Evolutionary conservation across 2,888 invertebrate species (phyloP).

Genomic region (Drepana falcataria): DNA sequence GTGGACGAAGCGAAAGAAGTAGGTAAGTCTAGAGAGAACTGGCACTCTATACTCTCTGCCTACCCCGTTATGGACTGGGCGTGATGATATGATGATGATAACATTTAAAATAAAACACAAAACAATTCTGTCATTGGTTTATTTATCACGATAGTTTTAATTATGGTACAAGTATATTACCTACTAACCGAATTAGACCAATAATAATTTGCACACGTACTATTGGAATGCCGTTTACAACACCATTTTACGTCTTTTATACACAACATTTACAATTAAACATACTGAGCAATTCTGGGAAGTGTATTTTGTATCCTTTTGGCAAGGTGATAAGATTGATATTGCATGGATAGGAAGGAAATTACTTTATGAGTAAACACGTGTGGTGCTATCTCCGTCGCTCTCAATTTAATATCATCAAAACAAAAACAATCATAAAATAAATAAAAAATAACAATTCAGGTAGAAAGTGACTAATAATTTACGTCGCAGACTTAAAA

Average conservation of each 20-base stretch:
- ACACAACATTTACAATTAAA: slow-evolving; percentile 13
- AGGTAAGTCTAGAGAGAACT: too few relatives aligned
- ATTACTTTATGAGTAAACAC: too few relatives aligned
- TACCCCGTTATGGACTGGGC: too few relatives aligned
- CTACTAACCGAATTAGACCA: slow-evolving; percentile 23
- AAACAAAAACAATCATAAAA: slow-evolving; percentile 8
- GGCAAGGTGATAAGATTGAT: background rate
- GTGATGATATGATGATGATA: too few relatives aligned
- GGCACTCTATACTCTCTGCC: too few relatives aligned
- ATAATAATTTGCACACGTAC: slow-evolving; percentile 9
- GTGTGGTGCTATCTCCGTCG: too few relatives aligned
- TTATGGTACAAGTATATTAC: too few relatives aligned
- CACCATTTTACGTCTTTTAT: slow-evolving; percentile 19
- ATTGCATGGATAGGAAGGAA: too few relatives aligned
- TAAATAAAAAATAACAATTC: slow-evolving; percentile 2
- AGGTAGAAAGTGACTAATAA: background rate
- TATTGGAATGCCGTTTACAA: slow-evolving; percentile 40
- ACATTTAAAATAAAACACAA: slow-evolving; percentile 9
- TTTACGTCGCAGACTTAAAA: background rate
- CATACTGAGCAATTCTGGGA: slow-evolving; percentile 24
- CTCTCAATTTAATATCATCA: background rate
- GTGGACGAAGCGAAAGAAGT: too few relatives aligned
- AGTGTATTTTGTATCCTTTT: slow-evolving; percentile 7
- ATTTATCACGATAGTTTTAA: slow-evolving; percentile 47
- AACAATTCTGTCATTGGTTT: slow-evolving; percentile 49